Evolutionary conservation across 2,888 invertebrate species (phyloP), one percentile per base, ranked within the genome.

Genomic region (Cantharis rustica): DNA sequence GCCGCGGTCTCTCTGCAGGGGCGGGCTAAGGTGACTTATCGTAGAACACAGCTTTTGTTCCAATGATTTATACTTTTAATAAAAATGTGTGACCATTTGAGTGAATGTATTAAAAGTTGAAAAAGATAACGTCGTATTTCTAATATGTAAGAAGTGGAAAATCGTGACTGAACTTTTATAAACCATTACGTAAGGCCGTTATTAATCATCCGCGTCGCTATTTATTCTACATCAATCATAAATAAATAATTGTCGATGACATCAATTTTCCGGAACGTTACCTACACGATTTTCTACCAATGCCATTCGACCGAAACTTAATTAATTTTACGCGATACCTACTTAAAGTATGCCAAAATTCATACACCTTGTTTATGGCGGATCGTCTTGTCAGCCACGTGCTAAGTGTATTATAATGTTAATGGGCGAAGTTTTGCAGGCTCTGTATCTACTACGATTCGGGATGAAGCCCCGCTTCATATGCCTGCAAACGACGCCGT

Each of bases 1-100:
- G 87, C 87, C 88, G 88, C 88, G 87, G 83, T 81, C 82, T 81
- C 83, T 81, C 85, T 82, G 84, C 83, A 83, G 82, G 83, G 84
- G 84, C 88, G 88, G 88, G 88, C 90, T 90, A 88, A 88, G 83
- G 83, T 83, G 84, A 83, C 90, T 90, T 88, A 88, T 88, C 88
- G 85, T 86, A 87, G 79, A 88, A 89, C 80, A 89, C 90, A 87
- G 89, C 90, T 89, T 89, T 89, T 90, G 89, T 92, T 91, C 91
- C 89, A 89, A 89, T 90, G 87, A 90, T 91, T 90, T 90, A 90
- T 91, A 91, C 90, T 91, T 91, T 91, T 91, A 91, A 91, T 91
- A 91, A 89, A 89, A 89, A 90, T 91, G 90, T 90, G 90, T 90
- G 90, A 90, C 89, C 90, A 89, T 86, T 47, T 88, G 89, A 89